Evolutionary conservation across 2,888 invertebrate species (phyloP), one percentile per base, ranked within the genome.

Genomic region (Lasioglossum vierecki): DNA sequence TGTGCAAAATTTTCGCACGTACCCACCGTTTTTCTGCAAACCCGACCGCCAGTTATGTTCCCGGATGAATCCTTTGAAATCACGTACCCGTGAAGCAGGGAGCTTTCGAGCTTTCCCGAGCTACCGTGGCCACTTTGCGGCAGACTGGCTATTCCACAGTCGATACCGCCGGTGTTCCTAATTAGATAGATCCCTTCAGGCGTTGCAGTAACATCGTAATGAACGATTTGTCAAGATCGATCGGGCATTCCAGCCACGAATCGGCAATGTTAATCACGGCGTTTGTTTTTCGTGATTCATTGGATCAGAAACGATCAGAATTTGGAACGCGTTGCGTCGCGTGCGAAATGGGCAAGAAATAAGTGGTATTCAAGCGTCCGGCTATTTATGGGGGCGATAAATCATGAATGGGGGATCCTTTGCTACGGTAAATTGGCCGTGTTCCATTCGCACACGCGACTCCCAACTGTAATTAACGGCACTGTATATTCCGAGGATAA

Each of bases 401-500:
- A 94, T 94, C 93, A 93, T 93, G 88, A 88, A 88, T 85, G 89
- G 83, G 83, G 86, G 88, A 88, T 89, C 91, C 92, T 93, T 93
- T 93, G 92, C 92, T 92, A 93, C 92, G 93, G 93, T 92, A 94
- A 93, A 94, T 94, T 94, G 93, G 93, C 89, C 90, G 88, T 91
- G 93, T 93, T 93, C 90, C 91, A 93, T 91, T 91, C 81, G 92
- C 88, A 87, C 85, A 86, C 88, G 91, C 86, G 84, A 79, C 84
- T 86, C 82, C 87, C 83, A 86, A 78, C 83, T 83, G 93, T 93
- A 93, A 93, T 93, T 93, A 93, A 93, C 93, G 92, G 91, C 91
- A 92, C 93, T 94, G 93, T 95, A 94, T 94, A 94, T 94, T 94
- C 94, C 89, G 89, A 89, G 92, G 93, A 94, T 95, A 94, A 95